Conservation (phyloP, 2,888 invertebrate genomes). For the Synanthedon andrenaeformis region DNA sequence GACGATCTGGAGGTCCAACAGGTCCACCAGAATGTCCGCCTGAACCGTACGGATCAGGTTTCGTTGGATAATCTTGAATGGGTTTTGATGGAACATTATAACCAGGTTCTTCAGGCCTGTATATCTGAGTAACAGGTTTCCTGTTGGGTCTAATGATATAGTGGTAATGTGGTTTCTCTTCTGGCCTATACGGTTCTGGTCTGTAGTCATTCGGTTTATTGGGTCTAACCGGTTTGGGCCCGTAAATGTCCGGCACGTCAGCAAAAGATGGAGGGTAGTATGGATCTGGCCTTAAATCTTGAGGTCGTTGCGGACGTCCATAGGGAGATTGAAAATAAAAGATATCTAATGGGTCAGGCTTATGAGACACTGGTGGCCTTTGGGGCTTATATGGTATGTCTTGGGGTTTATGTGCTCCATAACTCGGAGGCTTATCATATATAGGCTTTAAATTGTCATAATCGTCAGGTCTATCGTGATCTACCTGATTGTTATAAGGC, state of each 20-base stretch:
- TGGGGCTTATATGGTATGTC: constrained; percentile 36
- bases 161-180: constrained; percentile 41
- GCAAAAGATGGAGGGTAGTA: constrained; percentile 20
- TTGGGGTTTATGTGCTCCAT: constrained; percentile 43
- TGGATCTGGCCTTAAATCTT: constrained; percentile 28
- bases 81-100: constrained; percentile 7
- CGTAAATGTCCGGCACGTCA: constrained; percentile 25
- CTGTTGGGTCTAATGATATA: constrained; percentile 47
- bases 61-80: constrained; percentile 10
- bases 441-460: constrained; percentile 33
- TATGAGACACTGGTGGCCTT: constrained; percentile 8
- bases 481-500: constrained; percentile 16
- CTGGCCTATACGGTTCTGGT: constrained; percentile 20
- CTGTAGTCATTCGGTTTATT: constrained; percentile 9
- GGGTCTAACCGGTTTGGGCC: constrained; percentile 22
- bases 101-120: constrained; percentile 15
- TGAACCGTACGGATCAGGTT: constrained; percentile 18
- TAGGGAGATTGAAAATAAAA: constrained; percentile 36
- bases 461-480: constrained; percentile 43
- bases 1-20: constrained; percentile 21
- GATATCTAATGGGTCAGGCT: constrained; percentile 32
- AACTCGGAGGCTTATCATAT: constrained; percentile 39
- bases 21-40: constrained; percentile 17
- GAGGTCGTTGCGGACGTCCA: constrained; percentile 18
- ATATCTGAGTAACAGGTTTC: constrained; percentile 26